Evolutionary conservation across 2,797 vertebrate species (phyloP), one percentile per base, ranked within the genome.

Genomic region (Coccyzus lansbergi): DNA sequence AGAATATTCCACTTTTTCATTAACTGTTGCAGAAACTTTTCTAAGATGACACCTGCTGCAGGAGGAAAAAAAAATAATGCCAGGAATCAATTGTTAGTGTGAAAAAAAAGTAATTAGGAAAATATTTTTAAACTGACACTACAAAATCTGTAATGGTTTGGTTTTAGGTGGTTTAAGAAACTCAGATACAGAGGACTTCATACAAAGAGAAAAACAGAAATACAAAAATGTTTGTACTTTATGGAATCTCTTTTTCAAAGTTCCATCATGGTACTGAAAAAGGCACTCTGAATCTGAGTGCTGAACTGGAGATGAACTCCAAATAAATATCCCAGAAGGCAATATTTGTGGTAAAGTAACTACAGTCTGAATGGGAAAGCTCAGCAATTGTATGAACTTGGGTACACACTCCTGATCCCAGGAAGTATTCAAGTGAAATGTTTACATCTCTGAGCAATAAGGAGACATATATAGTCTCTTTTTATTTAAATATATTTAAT

Each of bases 1-100:
- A 96, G 94, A 97, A 95, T 96, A 93, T 97, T 92, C 97, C 97
- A 96, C 95, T 90, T 67, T 85, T 96, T 97, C 93, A 78, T 79
- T 85, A 90, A 84, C 29, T 87, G 93, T 29, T 95, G 81, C 63
- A 92, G 93, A 97, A 60, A 93, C 95, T 91, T 95, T 96, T 94
- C 59, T 78, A 86, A 93, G 94, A 81, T 96, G 95, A 95, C 17
- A 92, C 90, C 90, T 95, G 94, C 84, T 93, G 56, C 88, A 91
- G 83, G 67, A 96, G 42, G 63, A 75, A 86, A 88, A 70, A 92
- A 83, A 92, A 83, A n/a, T 31, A 76, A 80, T 20, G 38, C 58
- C 31, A 91, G 63, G 58, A 93, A 95, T 65, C 79, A 92, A 40
- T 7, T 90, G 76, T 92, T 75, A 90, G 81, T 62, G 62, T 0